Evolutionary conservation across 2,113 vertebrate genomes (phyloP).

Genomic region (Haemorhous mexicanus): DNA sequence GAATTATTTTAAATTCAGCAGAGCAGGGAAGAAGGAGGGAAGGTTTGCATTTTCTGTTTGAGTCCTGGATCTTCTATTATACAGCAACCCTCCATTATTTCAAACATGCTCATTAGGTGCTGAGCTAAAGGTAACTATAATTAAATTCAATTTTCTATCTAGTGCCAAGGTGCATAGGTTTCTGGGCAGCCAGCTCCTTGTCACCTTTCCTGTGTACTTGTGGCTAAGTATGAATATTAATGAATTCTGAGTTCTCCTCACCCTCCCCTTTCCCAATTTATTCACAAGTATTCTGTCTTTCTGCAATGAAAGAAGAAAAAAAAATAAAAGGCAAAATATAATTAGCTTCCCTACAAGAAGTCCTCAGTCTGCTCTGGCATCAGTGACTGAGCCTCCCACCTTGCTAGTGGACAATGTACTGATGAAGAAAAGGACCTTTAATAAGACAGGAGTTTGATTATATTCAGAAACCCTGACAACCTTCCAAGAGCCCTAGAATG

Average conservation of each 20-base stretch:
- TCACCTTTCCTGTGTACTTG: conserved; percentile 54
- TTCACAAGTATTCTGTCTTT: conserved; percentile 39
- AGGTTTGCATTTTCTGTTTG: conserved; percentile 21
- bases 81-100: neutral
- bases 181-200: conserved; percentile 51
- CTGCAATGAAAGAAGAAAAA: neutral
- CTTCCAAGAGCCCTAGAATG: neutral
- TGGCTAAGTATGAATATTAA: conserved; percentile 62
- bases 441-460: conserved; percentile 2
- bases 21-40: neutral
- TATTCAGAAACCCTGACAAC: conserved; percentile 21
- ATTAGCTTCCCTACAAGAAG: conserved; percentile 26
- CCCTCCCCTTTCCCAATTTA: conserved; percentile 34
- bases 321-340: conserved; percentile 16
- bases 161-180: conserved; percentile 38
- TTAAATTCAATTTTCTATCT: conserved; percentile 61
- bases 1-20: neutral
- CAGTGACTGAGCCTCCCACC: conserved; percentile 32
- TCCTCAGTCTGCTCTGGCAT: conserved; percentile 26
- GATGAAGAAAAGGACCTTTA: conserved; percentile 28
- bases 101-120: conserved; percentile 38
- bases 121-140: conserved; percentile 49
- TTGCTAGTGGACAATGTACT: conserved; percentile 20
- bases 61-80: neutral
- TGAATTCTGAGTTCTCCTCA: conserved; percentile 13